Base-by-base conservation (phyloP, 2,888 invertebrate genomes). In the Agrochola macilenta region DNA sequence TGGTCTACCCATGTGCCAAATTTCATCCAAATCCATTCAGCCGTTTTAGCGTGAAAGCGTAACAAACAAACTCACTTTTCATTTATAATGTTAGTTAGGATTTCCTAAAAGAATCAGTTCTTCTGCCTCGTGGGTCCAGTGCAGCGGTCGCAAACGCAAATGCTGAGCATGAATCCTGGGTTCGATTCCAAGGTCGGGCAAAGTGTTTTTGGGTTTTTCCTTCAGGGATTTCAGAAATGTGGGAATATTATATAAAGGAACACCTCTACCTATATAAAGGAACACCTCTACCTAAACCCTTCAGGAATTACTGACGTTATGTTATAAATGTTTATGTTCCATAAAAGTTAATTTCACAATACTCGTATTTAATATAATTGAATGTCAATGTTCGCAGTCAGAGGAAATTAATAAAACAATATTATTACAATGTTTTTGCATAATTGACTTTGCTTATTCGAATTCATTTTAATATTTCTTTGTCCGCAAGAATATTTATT, bases 381-480 rank as follows among this genome's bases (percentile, higher is more conserved):
- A 26, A n/a, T 12, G 9, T 26, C 23, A 26, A 35, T 9, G 43
- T 69, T 65, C 9, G 14, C 7, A 20, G 23, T 20, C 43, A n/a
- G 2, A 54, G 30, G 69, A 35, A 68, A 26, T 60, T 60, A 54
- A 60, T 9, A 26, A 63, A 30, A 49, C 20, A 49, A 39, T 30
- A 49, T 26, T 8, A 30, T 49, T 49, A 20, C 1, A 66, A 79
- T 63, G 26, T 35, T 69, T 69, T 57, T 26, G 9, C 49, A 54
- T 63, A 26, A 58, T 26, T 58, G 5, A 43, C 30, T 69, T 65
- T 46, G 11, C 26, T 14, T 23, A 20, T 49, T 70, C 8, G 2
- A 39, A 0, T 61, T 76, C 30, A 43, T 61, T 69, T 66, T 63
- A 71, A 77, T 71, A 63, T 68, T 74, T 66, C 68, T 71, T 68